Evolutionary conservation across 2,797 vertebrate species (phyloP), one percentile per base, ranked within the genome.

Genomic region (Sebastes cheni): DNA sequence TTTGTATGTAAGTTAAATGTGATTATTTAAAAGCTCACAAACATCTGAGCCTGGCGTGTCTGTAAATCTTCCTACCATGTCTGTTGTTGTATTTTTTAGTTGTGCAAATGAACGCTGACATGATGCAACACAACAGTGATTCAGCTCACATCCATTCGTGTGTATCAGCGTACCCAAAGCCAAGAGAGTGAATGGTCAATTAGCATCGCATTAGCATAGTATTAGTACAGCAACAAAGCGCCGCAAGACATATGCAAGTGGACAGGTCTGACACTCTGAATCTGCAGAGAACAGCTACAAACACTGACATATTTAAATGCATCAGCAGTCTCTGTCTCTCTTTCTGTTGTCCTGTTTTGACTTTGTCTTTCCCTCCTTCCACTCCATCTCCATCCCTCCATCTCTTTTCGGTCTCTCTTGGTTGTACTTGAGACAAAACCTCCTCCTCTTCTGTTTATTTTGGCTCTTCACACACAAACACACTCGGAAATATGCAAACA

Each of bases 151-250:
- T 75, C 76, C 59, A 4, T 42, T 36, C 62, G 52, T 62, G 39
- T 66, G 70, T 42, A 69, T 74, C 71, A 22, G 66, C 4, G 2
- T 0, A 22, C 74, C 77, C 52, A 71, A 79, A 86, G 72, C 82
- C 60, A 83, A 80, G n/a, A 50, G 80, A 75, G 56, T 77, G 77
- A 86, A 77, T 39, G 86, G 66, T 34, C 83, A 86, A 85, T 91
- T 89, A 90, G 79, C 85, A 92, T 89, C 0, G 1, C 66, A 90
- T 92, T 87, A 86, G 77, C 87, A 90, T 89, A 69, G 79, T 80
- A 82, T 89, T 85, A 89, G 72, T 36, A 59, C 55, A 27, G 64
- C 62, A 66, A 86, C 80, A 86, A 88, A 83, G 81, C 69, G 3
- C 36, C 0, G 6, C n/a, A 3, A 27, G 36, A 59, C 68, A 20